These are phyloP conservation scores for Reinhardtius hippoglossoides DNA, from an alignment of 2,113 vertebrate species.

Conservation along the genomic window DNA sequence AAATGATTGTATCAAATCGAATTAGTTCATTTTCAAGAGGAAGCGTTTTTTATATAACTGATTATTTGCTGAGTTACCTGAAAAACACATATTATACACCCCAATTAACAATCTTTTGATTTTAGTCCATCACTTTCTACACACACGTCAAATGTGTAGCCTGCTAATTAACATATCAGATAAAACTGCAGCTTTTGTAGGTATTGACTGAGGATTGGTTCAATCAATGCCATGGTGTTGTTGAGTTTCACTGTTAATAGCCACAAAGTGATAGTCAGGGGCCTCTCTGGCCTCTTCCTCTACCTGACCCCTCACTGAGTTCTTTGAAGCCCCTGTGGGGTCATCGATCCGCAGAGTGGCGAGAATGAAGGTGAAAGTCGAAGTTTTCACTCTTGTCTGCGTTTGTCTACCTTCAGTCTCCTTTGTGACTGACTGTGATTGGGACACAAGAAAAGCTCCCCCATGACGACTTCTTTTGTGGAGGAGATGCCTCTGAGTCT, in stretches of 20 bases:
- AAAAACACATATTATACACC: background rate
- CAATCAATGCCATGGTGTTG: slow-evolving; percentile 2
- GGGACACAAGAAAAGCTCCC: too few species aligned
- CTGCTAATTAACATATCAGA: background rate
- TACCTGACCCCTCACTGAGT: slow-evolving; percentile 43
- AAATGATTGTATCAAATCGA: too few species aligned
- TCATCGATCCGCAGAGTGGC: slow-evolving; percentile 34
- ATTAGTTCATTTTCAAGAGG: too few species aligned
- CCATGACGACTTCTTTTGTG: too few species aligned
- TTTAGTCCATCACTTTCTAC: background rate
- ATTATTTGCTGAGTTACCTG: too few species aligned
- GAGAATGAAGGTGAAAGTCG: background rate
- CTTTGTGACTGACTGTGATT: background rate
- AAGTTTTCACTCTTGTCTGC: background rate
- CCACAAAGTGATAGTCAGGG: background rate
- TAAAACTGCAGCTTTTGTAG: slow-evolving; percentile 4
- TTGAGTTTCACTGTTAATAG: slow-evolving; percentile 4
- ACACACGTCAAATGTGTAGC: too few species aligned
- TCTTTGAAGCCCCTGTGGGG: slow-evolving; percentile 24
- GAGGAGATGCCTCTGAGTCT: too few species aligned
- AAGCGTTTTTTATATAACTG: too few species aligned
- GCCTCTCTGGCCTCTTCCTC: slow-evolving; percentile 20
- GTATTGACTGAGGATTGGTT: slow-evolving; percentile 6
- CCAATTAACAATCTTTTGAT: background rate
- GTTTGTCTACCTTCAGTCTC: background rate